Conservation (phyloP, 2,797 vertebrate genomes). For the Furcifer pardalis region DNA sequence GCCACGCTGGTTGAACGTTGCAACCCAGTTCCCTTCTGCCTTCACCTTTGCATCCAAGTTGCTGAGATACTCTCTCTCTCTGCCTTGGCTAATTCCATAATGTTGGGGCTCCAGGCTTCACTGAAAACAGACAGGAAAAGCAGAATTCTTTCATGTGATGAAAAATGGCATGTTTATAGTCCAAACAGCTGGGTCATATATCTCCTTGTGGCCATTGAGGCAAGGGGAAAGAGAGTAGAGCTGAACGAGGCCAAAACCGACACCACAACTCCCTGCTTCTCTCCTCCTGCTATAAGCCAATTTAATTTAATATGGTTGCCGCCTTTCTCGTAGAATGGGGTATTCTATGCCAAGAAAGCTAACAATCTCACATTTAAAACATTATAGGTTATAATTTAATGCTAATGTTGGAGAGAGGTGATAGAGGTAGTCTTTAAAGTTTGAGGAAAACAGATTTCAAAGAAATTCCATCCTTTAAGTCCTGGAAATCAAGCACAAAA, state of each 20-base stretch:
- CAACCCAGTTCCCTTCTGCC: background rate
- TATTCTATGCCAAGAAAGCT: background rate
- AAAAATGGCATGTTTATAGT: conserved; percentile 6
- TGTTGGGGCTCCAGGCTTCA: background rate
- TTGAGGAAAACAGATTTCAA: no score
- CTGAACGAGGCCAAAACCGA: background rate
- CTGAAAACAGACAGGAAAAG: background rate
- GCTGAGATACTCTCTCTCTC: no score
- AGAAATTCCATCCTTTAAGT: no score
- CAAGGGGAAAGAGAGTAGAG: background rate
- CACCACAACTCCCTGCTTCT: no score
- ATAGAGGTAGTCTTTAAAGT: no score
- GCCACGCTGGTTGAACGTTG: no score
- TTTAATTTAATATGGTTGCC: background rate
- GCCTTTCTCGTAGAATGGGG: no score
- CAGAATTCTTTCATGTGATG: background rate
- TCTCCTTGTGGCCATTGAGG: background rate
- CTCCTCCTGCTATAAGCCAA: background rate
- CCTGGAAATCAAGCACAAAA: no score
- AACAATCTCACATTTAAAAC: background rate
- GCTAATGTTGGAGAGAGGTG: no score
- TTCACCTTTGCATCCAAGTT: background rate
- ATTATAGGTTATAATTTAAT: no score
- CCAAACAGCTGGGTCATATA: background rate
- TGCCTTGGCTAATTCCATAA: conserved; percentile 1